These are phyloP conservation scores for Gila orcuttii DNA, from an alignment of 2,113 vertebrate species.

Conservation along the genomic window DNA sequence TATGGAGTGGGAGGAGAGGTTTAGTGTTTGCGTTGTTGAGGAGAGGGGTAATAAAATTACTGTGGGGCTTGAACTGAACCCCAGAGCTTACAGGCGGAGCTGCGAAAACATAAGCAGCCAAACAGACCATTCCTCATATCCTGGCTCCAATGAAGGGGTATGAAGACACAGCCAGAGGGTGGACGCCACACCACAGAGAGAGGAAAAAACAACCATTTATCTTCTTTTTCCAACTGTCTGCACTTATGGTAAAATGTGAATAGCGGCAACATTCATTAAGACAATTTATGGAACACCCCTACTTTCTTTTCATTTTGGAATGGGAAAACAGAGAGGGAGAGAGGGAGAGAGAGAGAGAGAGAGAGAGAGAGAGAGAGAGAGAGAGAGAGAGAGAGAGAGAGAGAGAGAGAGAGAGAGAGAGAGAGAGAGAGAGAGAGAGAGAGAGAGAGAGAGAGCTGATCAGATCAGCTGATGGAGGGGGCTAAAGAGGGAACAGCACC, in stretches of 20 bases:
- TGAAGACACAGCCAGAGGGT: neutral
- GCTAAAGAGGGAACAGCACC: slow-evolving; percentile 1
- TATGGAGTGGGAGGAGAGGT: neutral
- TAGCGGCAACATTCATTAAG: slow-evolving; percentile 2
- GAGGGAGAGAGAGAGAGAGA: no score
- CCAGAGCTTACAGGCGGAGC: slow-evolving; percentile 8
- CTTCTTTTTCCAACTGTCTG: slow-evolving; percentile 35
- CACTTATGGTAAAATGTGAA: slow-evolving; percentile 35
- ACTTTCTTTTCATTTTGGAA: slow-evolving; percentile 26
- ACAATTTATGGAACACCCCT: slow-evolving; percentile 16
- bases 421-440: no score
- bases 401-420: no score
- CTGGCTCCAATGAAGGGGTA: slow-evolving; percentile 21
- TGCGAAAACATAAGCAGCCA: slow-evolving; percentile 32
- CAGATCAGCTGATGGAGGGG: slow-evolving; percentile 13
- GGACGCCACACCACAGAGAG: neutral
- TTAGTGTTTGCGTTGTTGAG: slow-evolving; percentile 29
- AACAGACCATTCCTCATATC: slow-evolving; percentile 11
- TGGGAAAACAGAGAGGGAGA: neutral
- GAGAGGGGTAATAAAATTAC: slow-evolving; percentile 33
- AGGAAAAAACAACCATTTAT: slow-evolving; percentile 19
- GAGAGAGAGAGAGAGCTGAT: no score
- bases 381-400: no score
- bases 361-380: no score
- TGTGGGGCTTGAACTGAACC: slow-evolving; percentile 18